Base-by-base conservation (phyloP, 2,888 invertebrate species). In the Axea sp. region DNA sequence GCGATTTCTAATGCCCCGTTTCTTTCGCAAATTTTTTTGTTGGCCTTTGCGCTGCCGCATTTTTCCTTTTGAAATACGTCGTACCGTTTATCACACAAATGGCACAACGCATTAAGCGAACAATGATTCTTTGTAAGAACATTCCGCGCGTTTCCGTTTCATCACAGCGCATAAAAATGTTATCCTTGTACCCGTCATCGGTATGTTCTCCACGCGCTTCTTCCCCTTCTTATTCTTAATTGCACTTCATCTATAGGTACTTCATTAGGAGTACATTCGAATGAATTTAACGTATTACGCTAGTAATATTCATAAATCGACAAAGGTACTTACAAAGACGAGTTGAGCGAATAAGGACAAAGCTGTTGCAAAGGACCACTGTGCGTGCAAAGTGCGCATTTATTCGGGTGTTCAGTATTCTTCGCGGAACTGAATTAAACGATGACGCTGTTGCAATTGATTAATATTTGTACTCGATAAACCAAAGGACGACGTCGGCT, bases 161-260 rank as follows among this genome's bases (percentile, higher is more conserved):
- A 28, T 37, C 17, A 14, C n/a, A n/a, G n/a, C 37, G 37, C 7
- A 24, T 41, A 49, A 33, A 53, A 53, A 9, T 37, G 9, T 37
- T 35, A 26, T 53, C 37, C 51, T 53, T 37, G 51, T 28, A n/a
- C 26, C 28, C 35, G 17, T 39, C 53, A 39, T 55, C 30, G 7
- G 8, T 39, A 39, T 39, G 39, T 30, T 28, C 39, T 55, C 53
- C 53, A 55, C 53, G 53, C 39, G 53, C 39, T 19, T 7, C 15
- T 51, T 39, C 39, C 39, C 39, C 39, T 39, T 55, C 39, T 39
- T 30, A 39, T 28, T 28, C 37, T 37, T 37, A 53, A 53, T 53
- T 37, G 31, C 26, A 37, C 31, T 35, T 53, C 14, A 8, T 19
- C 15, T 26, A 53, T 53, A 26, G 15, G 26, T 53, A 15, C 19